phyloP scores from a whole-genome alignment of 1,140 invertebrate genomes.

The Ctenoplectra terminalis region DNA sequence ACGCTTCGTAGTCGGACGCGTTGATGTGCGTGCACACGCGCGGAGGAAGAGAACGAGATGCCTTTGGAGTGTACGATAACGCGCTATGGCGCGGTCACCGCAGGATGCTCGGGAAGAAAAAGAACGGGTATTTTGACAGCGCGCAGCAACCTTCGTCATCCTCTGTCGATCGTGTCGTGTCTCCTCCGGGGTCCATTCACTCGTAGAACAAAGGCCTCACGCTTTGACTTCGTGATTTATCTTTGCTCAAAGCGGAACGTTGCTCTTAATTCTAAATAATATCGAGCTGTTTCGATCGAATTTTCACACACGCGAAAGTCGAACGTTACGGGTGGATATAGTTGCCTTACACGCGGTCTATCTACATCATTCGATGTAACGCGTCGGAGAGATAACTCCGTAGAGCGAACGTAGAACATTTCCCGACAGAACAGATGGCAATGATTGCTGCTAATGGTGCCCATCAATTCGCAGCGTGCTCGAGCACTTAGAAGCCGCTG shows the following conservation, averaged over 20 bases:
- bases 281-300: not conserved
- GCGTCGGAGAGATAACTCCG: slow-evolving; percentile 53
- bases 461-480: slow-evolving; percentile 61
- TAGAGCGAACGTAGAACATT: slow-evolving; percentile 56
- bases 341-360: slow-evolving; percentile 25
- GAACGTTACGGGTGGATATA: not conserved
- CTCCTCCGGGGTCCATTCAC: slow-evolving; percentile 20
- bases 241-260: slow-evolving; percentile 1
- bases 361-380: slow-evolving; percentile 47
- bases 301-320: slow-evolving; percentile 9
- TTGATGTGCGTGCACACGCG: slow-evolving; percentile 34
- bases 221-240: slow-evolving; percentile 39
- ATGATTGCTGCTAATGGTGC: slow-evolving; percentile 66
- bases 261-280: not conserved
- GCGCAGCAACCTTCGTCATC: slow-evolving; percentile 74
- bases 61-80: slow-evolving; percentile 59
- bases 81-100: slow-evolving; percentile 66
- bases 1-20: slow-evolving; percentile 22
- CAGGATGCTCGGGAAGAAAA: slow-evolving; percentile 64
- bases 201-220: slow-evolving; percentile 58
- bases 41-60: slow-evolving; percentile 3
- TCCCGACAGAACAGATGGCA: slow-evolving; percentile 62
- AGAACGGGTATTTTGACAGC: slow-evolving; percentile 77
- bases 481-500: slow-evolving; percentile 37
- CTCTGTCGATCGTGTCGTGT: slow-evolving; percentile 53